A percentile compares a stretch with the other conserved stretches of the same genome.
These are phyloP conservation scores for Coregonus suidteri DNA, from an alignment of 2,797 vertebrate genomes.

Conservation along the genomic window DNA sequence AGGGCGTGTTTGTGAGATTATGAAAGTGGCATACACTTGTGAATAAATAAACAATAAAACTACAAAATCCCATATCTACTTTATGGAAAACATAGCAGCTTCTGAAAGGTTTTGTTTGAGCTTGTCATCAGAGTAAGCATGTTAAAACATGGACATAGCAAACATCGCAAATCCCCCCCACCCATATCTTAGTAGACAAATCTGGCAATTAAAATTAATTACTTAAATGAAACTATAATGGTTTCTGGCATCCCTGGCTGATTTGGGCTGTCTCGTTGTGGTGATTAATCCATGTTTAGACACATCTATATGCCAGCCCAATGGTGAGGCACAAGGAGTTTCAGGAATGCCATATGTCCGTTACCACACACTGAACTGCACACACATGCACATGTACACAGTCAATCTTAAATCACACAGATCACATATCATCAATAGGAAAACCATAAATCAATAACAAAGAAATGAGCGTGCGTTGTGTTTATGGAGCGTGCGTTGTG, in stretches of 20 bases:
- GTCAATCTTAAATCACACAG: too few species aligned
- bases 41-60: conserved; percentile 53
- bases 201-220: conserved; percentile 78
- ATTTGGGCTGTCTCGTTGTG: conserved; percentile 57
- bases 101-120: conserved; percentile 65
- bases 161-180: conserved; percentile 35
- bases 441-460: conserved; percentile 48
- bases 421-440: conserved; percentile 30
- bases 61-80: conserved; percentile 20
- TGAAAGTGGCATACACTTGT: conserved; percentile 8
- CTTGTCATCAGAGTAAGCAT: conserved; percentile 67
- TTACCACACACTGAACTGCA: conserved; percentile 19
- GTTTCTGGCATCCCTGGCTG: conserved; percentile 69
- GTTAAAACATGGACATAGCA: conserved; percentile 72
- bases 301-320: conserved; percentile 58
- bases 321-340: conserved; percentile 34
- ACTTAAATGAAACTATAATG: conserved; percentile 72
- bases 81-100: conserved; percentile 21
- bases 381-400: not conserved
- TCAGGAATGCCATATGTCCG: conserved; percentile 41
- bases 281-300: conserved; percentile 66
- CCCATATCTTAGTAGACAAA: conserved; percentile 61
- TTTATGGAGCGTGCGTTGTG: too few species aligned
- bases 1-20: not conserved
- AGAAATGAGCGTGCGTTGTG: conserved; percentile 32